Evolutionary conservation across 2,113 vertebrate genomes (phyloP), one percentile per base, ranked within the genome.

Genomic region (Psettodes erumei): DNA sequence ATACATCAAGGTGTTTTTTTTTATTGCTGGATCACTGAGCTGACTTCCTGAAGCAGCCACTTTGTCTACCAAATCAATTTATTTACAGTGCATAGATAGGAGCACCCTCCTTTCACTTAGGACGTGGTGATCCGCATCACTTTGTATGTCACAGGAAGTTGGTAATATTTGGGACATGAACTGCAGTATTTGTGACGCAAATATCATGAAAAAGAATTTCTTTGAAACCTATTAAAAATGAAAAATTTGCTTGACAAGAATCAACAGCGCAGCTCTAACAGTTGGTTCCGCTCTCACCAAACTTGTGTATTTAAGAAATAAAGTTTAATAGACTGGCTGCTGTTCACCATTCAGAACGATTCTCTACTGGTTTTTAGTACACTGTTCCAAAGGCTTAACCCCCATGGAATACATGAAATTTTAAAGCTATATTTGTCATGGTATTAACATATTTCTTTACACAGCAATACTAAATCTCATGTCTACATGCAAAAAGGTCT

Each of bases 311-410:
- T 77, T 74, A 65, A 80, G 66, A 50, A 77, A 74, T 28, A 56
- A 82, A 74, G 56, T 71, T 55, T 64, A 90, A 86, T 92, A 90
- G 91, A 93, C 75, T 83, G 84, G 77, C 86, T 83, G 91, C 84
- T 90, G 83, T 89, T 88, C 66, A 89, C 75, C 73, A n/a, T 54
- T 79, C 47, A 51, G 33, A 43, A 23, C 7, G 13, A 60, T 51
- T 40, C 37, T 53, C 3, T 32, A 2, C 32, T 58, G 15, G 12
- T 55, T 73, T 12, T 53, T 50, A 47, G 10, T 28, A 19, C 15
- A 35, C 12, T 18, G 1, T 16, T 35, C 15, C 13, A 12, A 32
- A 28, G 11, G n/a, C 1, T 4, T 42, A 16, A 23, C 4, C 25
- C 15, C 64, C 27, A n/a, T 23, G 6, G 6, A 9, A 21, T 4